Percentiles rank a stretch among this genome's conserved stretches.
phyloP scores from a whole-genome alignment of 2,888 invertebrate species.

The Limnephilus lunatus region DNA sequence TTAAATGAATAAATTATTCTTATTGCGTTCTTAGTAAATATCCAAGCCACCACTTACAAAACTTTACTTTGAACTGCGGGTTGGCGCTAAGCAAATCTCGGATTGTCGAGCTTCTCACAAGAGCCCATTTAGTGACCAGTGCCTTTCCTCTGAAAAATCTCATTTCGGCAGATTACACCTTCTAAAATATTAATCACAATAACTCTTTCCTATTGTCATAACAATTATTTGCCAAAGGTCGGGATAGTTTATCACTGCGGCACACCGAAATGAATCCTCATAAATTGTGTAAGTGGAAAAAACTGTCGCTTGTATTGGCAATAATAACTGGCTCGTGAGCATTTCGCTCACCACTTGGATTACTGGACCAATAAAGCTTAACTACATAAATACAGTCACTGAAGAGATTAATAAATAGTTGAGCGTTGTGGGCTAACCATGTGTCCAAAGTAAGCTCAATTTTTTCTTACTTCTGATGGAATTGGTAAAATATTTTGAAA shows the following conservation, averaged over 20 bases:
- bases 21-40: too few relatives aligned
- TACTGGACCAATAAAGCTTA: background rate
- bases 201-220: background rate
- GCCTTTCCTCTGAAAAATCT: too few relatives aligned
- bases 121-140: too few relatives aligned
- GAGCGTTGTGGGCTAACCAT: too few relatives aligned
- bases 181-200: background rate
- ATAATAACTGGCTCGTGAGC: conserved; percentile 14
- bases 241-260: background rate
- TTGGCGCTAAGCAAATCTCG: too few relatives aligned
- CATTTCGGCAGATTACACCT: background rate
- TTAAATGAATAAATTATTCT: too few relatives aligned
- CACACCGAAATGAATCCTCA: background rate
- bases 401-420: background rate
- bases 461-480: too few relatives aligned
- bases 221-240: background rate
- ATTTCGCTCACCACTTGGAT: background rate
- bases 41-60: too few relatives aligned
- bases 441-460: too few relatives aligned
- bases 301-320: conserved; percentile 24
- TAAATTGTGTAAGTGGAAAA: conserved; percentile 1
- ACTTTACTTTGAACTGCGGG: too few relatives aligned
- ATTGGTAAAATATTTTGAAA: too few relatives aligned
- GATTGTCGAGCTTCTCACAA: too few relatives aligned
- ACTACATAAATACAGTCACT: background rate